These are phyloP conservation scores for Selene dorsalis DNA, from an alignment of 2,797 vertebrate species.

Conservation along the genomic window DNA sequence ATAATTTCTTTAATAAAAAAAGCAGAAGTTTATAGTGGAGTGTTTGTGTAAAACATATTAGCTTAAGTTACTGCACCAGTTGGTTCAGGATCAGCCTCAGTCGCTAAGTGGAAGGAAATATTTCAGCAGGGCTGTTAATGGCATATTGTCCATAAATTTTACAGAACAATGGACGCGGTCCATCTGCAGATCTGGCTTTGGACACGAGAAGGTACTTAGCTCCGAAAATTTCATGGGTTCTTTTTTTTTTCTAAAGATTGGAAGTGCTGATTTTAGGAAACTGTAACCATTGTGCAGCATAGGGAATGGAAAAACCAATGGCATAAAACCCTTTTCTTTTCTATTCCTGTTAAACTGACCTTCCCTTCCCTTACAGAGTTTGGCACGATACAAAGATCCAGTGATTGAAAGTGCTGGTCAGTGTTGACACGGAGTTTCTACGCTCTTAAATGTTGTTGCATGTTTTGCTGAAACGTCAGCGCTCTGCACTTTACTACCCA, in stretches of 20 bases:
- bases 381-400: conserved; percentile 47
- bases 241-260: conserved; percentile 40
- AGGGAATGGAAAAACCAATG: conserved; percentile 55
- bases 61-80: background rate
- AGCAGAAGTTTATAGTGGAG: background rate
- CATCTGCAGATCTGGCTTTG: conserved; percentile 48
- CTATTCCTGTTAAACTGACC: conserved; percentile 31
- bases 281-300: conserved; percentile 53
- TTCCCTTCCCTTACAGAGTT: conserved; percentile 47
- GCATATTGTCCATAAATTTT: conserved; percentile 61
- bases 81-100: conserved; percentile 8
- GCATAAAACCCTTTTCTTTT: conserved; percentile 50
- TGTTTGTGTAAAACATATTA: conserved; percentile 12
- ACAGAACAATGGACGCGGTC: conserved; percentile 62
- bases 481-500: conserved; percentile 2
- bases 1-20: background rate
- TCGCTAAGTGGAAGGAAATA: conserved; percentile 58
- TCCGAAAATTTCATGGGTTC: conserved; percentile 33
- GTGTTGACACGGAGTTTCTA: conserved; percentile 35
- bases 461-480: conserved; percentile 8
- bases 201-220: conserved; percentile 49
- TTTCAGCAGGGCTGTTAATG: conserved; percentile 47
- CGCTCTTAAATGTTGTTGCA: background rate
- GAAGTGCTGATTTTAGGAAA: conserved; percentile 62
- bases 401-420: conserved; percentile 46